A percentile compares a stretch with the other conserved stretches of the same genome.
Conservation (phyloP, 2,888 invertebrate genomes). For the Pandemis corylana region DNA sequence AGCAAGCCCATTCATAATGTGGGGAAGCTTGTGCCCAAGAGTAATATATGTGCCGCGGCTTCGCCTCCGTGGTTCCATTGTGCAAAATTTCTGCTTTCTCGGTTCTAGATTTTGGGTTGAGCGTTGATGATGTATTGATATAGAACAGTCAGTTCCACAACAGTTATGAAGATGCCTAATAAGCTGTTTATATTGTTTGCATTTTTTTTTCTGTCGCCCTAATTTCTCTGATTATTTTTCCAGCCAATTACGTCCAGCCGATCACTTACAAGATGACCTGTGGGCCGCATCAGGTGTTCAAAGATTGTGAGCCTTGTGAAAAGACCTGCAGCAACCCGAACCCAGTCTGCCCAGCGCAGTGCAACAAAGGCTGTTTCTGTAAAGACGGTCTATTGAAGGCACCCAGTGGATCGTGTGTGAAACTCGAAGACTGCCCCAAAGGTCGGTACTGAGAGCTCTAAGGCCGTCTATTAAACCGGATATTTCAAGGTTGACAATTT, state of each 20-base stretch:
- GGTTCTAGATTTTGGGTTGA: too few species aligned
- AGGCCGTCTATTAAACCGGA: background rate
- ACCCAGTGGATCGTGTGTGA: slow-evolving; percentile 61
- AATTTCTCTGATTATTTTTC: background rate
- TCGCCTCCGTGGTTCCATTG: too few species aligned
- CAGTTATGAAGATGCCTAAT: too few species aligned
- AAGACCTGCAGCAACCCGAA: slow-evolving; percentile 61
- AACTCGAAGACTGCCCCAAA: slow-evolving; percentile 60
- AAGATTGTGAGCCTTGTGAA: slow-evolving; percentile 59
- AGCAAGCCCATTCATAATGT: too few species aligned
- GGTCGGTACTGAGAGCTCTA: slow-evolving; percentile 50
- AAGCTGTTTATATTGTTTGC: too few species aligned
- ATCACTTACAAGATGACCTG: slow-evolving; percentile 57
- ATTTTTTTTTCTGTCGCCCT: too few species aligned
- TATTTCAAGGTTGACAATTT: background rate
- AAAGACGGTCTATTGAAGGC: slow-evolving; percentile 59
- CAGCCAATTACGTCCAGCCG: slow-evolving; percentile 40
- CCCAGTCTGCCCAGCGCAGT: slow-evolving; percentile 54
- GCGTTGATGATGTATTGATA: too few species aligned
- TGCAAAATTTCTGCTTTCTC: too few species aligned
- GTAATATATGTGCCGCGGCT: too few species aligned
- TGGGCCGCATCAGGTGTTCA: slow-evolving; percentile 59
- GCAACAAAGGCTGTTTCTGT: slow-evolving; percentile 67
- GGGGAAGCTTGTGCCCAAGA: too few species aligned
- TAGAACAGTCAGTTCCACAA: too few species aligned